Evolutionary conservation across 1,140 invertebrate genomes (phyloP).

Genomic region (Solenopsis invicta): DNA sequence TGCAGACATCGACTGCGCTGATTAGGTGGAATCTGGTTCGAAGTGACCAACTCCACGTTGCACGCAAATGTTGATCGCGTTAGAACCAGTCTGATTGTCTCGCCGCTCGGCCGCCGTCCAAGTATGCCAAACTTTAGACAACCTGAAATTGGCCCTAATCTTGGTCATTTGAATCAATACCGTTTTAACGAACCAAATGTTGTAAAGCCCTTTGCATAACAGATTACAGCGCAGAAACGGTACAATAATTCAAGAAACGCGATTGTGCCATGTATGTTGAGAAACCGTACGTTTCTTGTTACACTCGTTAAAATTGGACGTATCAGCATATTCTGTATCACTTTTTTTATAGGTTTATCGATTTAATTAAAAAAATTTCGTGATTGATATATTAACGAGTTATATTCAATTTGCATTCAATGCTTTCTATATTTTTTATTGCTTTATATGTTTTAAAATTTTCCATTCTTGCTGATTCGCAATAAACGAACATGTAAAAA

Average conservation of each 20-base stretch:
- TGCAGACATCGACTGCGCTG: conserved; percentile 68
- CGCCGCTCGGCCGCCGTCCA: conserved; percentile 7
- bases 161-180: conserved; percentile 55
- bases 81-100: conserved; percentile 54
- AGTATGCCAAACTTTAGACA: conserved; percentile 44
- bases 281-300: background rate
- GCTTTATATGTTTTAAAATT: background rate
- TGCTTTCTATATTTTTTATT: background rate
- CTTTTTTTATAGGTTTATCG: background rate
- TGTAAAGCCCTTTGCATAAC: background rate
- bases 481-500: background rate
- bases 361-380: conserved; percentile 10
- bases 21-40: conserved; percentile 65
- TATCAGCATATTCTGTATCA: background rate
- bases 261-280: background rate
- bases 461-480: background rate
- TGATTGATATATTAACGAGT: background rate
- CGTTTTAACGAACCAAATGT: background rate
- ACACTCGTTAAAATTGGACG: background rate
- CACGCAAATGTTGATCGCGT: conserved; percentile 69
- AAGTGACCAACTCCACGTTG: conserved; percentile 70
- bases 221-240: background rate
- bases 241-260: background rate
- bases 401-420: background rate
- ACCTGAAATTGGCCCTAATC: conserved; percentile 54